Evolutionary conservation across 2,888 invertebrate species (phyloP).

Genomic region (Morpho deidamia): DNA sequence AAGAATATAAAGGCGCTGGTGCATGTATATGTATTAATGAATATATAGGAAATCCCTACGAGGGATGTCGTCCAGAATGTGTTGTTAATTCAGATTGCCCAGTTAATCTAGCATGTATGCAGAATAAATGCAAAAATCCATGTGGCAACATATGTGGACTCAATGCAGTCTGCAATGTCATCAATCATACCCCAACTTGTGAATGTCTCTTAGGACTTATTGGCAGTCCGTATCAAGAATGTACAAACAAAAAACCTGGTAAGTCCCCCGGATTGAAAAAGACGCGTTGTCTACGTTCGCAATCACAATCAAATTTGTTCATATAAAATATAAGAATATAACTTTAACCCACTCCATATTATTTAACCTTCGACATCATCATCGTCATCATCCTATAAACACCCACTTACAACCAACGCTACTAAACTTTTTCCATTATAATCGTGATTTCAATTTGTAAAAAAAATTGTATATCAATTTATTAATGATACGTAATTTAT

Average conservation of each 20-base stretch:
- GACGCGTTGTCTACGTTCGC: no score
- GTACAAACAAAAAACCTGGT: conserved; percentile 62
- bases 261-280: conserved; percentile 11
- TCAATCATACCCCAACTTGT: conserved; percentile 85
- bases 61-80: conserved; percentile 88
- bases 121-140: conserved; percentile 86
- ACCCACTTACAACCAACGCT: no score
- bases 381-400: no score
- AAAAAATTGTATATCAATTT: no score
- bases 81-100: conserved; percentile 85
- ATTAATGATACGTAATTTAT: no score
- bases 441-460: no score
- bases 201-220: conserved; percentile 80
- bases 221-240: conserved; percentile 80
- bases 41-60: conserved; percentile 87
- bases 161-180: conserved; percentile 84
- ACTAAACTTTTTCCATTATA: no score
- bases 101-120: conserved; percentile 83
- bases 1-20: conserved; percentile 82
- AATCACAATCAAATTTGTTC: no score
- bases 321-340: no score
- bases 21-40: conserved; percentile 83
- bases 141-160: conserved; percentile 86
- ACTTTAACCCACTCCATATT: no score
- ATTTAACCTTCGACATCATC: no score